Evolutionary conservation across 2,888 invertebrate species (phyloP).

Genomic region (Ecdyonurus torrentis): DNA sequence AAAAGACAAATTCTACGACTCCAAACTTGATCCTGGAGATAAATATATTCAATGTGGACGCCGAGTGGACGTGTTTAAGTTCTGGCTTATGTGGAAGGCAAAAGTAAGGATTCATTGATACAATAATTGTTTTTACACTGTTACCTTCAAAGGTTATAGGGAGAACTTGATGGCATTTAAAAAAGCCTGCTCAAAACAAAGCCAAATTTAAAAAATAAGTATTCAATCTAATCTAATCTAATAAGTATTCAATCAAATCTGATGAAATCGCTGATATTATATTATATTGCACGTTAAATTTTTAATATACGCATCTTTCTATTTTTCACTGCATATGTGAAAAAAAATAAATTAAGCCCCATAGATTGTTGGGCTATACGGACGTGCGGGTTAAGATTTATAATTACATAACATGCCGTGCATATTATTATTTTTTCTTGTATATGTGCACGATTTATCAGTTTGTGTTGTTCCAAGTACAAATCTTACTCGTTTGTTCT

Average conservation of each 20-base stretch:
- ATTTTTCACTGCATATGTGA: background rate
- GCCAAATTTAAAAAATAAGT: background rate
- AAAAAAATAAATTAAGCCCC: background rate
- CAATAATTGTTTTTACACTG: background rate
- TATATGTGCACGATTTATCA: no score
- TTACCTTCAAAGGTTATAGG: background rate
- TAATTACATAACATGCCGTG: no score
- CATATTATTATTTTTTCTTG: no score
- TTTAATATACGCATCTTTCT: background rate
- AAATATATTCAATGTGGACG: conserved; percentile 52
- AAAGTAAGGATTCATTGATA: conserved; percentile 27
- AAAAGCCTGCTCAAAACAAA: background rate
- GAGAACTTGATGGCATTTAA: no score
- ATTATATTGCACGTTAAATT: background rate
- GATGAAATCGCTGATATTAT: background rate
- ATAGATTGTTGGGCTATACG: background rate
- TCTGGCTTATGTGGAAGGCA: conserved; percentile 55
- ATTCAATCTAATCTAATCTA: background rate
- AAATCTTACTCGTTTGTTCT: background rate
- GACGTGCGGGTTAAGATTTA: no score
- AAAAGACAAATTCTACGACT: conserved; percentile 36
- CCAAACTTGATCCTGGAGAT: conserved; percentile 33
- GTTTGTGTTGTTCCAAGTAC: no score
- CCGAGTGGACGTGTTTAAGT: conserved; percentile 49
- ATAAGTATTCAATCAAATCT: no score